These are phyloP conservation scores for Pachypeltis micranthus DNA, from an alignment of 1,140 invertebrate species.

Conservation along the genomic window DNA sequence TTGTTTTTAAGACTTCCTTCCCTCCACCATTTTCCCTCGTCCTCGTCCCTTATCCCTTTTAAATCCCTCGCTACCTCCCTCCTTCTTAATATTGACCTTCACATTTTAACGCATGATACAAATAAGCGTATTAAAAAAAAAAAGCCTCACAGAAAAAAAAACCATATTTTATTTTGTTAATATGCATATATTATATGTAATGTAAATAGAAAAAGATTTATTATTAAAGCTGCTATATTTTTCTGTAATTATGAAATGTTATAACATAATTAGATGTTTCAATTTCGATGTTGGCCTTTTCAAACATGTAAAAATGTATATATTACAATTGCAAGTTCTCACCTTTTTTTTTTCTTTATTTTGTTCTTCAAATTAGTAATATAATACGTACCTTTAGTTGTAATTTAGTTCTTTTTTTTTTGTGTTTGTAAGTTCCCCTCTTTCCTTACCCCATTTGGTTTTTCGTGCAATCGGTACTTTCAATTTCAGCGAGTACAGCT, in stretches of 20 bases:
- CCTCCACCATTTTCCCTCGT: neutral
- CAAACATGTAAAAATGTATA: conserved; percentile 12
- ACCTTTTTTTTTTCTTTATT: neutral
- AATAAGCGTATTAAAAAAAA: conserved; percentile 1
- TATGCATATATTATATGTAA: conserved; percentile 12
- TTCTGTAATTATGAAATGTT: conserved; percentile 19
- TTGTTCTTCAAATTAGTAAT: no score
- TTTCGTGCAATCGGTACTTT: neutral
- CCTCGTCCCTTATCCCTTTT: neutral
- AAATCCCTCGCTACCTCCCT: neutral
- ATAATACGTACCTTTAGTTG: neutral
- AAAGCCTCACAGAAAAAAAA: conserved; percentile 18
- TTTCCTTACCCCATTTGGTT: neutral
- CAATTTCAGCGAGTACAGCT: neutral
- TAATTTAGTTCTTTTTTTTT: conserved; percentile 14
- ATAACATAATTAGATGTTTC: conserved; percentile 12
- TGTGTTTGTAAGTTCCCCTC: no score
- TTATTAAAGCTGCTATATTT: conserved; percentile 23
- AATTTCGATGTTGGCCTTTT: conserved; percentile 18
- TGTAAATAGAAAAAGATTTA: conserved; percentile 9
- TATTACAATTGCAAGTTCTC: neutral
- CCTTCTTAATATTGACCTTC: neutral
- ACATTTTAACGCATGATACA: no score
- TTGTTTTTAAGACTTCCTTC: neutral
- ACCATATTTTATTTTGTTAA: conserved; percentile 21